These are phyloP conservation scores for Glomeris marginata DNA, from an alignment of 2,888 invertebrate genomes.

Conservation along the genomic window DNA sequence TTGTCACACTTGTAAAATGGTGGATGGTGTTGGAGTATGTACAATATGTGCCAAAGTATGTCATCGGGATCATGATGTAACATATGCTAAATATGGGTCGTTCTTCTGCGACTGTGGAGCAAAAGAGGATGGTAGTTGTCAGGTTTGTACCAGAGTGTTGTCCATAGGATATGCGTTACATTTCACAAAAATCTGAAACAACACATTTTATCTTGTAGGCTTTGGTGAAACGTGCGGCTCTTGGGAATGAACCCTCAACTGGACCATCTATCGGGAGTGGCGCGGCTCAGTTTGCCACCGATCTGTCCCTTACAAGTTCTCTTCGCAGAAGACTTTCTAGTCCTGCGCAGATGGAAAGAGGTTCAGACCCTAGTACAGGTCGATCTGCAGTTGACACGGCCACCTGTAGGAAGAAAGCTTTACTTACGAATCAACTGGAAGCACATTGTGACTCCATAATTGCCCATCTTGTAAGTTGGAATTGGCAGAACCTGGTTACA, in stretches of 20 bases:
- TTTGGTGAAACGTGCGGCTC: constrained; percentile 39
- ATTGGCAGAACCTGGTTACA: no score
- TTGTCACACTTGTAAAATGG: constrained; percentile 97
- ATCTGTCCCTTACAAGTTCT: constrained; percentile 41
- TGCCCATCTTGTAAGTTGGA: constrained; percentile 16
- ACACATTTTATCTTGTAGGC: constrained; percentile 33
- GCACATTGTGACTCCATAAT: constrained; percentile 18
- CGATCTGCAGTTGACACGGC: no score
- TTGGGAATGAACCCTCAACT: constrained; percentile 34
- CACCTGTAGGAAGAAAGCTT: no score
- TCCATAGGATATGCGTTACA: no score
- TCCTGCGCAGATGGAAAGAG: constrained; percentile 18
- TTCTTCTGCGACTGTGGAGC: constrained; percentile 99
- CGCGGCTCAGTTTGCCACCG: constrained; percentile 33
- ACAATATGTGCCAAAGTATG: constrained; percentile 95
- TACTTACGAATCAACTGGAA: constrained; percentile 42
- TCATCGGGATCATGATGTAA: constrained; percentile 88
- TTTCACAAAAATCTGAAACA: background rate
- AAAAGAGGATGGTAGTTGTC: constrained; percentile 70
- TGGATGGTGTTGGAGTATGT: constrained; percentile 95
- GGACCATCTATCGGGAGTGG: constrained; percentile 21
- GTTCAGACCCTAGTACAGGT: no score
- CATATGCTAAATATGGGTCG: constrained; percentile 95
- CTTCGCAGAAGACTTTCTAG: constrained; percentile 46
- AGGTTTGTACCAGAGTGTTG: constrained; percentile 33